phyloP scores from a whole-genome alignment of 1,140 invertebrate species.

The Drosophila hydei region DNA sequence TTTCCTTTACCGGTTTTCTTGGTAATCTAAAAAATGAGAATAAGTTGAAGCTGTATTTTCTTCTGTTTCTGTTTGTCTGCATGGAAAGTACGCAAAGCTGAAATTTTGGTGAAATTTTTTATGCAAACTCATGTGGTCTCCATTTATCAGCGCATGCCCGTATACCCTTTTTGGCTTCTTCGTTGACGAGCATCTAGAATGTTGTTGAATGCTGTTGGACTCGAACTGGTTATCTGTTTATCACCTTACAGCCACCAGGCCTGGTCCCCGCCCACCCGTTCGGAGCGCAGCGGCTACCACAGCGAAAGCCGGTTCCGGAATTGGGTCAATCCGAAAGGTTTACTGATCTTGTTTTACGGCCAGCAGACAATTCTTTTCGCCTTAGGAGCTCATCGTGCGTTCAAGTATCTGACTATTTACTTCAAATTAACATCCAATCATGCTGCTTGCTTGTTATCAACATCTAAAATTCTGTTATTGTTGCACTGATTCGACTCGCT shows the following conservation, averaged over 20 bases:
- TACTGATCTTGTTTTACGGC: conserved; percentile 68
- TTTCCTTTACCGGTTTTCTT: conserved; percentile 71
- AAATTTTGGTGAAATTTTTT: conserved; percentile 72
- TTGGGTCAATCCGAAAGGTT: conserved; percentile 79
- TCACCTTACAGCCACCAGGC: conserved; percentile 41
- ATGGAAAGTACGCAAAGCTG: conserved; percentile 71
- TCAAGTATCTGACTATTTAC: conserved; percentile 4
- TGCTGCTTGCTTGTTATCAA: conserved; percentile 46
- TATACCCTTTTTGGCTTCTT: conserved; percentile 31
- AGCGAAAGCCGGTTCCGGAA: conserved; percentile 63
- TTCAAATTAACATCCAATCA: conserved; percentile 50
- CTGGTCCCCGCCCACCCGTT: conserved; percentile 21
- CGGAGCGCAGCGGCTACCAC: neutral
- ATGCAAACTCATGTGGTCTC: conserved; percentile 71
- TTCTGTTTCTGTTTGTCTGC: conserved; percentile 30
- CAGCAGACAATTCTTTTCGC: conserved; percentile 45
- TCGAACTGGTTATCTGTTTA: conserved; percentile 71
- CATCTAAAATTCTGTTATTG: conserved; percentile 31
- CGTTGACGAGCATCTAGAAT: conserved; percentile 63
- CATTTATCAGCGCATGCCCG: conserved; percentile 40
- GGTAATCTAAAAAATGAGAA: conserved; percentile 30
- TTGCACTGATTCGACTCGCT: neutral
- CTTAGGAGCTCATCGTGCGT: conserved; percentile 14
- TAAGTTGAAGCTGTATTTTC: conserved; percentile 2
- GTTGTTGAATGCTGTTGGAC: conserved; percentile 52